Evolutionary conservation across 2,888 invertebrate species (phyloP).

Genomic region (Mimumesa dahlbomi): DNA sequence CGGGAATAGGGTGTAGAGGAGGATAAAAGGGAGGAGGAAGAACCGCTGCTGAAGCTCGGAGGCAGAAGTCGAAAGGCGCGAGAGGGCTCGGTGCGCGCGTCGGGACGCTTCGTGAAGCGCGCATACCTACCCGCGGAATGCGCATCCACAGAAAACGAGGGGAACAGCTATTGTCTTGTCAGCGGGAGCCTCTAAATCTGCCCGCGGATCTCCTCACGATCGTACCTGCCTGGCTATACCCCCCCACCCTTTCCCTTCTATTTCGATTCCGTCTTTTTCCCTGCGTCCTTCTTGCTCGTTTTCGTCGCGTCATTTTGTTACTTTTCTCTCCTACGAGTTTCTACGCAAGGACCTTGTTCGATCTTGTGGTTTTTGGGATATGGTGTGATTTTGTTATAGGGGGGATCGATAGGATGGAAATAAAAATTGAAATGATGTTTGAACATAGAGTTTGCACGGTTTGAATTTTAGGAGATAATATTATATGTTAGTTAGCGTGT

Average conservation of each 20-base stretch:
- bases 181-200: slow-evolving; percentile 78
- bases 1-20: neutral
- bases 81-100: slow-evolving; percentile 45
- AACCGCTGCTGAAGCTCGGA: slow-evolving; percentile 33
- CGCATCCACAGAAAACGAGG: slow-evolving; percentile 74
- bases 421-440: neutral
- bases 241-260: slow-evolving; percentile 11
- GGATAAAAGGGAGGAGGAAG: slow-evolving; percentile 24
- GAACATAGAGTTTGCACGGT: too few relatives aligned
- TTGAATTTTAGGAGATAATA: too few relatives aligned
- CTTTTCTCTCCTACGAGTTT: slow-evolving; percentile 23
- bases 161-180: slow-evolving; percentile 79
- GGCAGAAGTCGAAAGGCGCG: slow-evolving; percentile 51
- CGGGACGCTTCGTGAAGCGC: slow-evolving; percentile 56
- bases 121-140: slow-evolving; percentile 74
- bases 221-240: slow-evolving; percentile 59
- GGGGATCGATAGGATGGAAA: too few relatives aligned
- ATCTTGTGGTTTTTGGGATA: neutral
- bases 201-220: slow-evolving; percentile 77
- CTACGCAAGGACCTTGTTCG: slow-evolving; percentile 2
- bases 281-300: slow-evolving; percentile 40
- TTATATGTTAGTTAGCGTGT: too few relatives aligned
- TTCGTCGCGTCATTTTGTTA: slow-evolving; percentile 59
- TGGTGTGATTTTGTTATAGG: too few relatives aligned
- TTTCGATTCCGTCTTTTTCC: slow-evolving; percentile 53